phyloP scores from a whole-genome alignment of 2,888 invertebrate genomes.

The Rhaphigaster nebulosa region DNA sequence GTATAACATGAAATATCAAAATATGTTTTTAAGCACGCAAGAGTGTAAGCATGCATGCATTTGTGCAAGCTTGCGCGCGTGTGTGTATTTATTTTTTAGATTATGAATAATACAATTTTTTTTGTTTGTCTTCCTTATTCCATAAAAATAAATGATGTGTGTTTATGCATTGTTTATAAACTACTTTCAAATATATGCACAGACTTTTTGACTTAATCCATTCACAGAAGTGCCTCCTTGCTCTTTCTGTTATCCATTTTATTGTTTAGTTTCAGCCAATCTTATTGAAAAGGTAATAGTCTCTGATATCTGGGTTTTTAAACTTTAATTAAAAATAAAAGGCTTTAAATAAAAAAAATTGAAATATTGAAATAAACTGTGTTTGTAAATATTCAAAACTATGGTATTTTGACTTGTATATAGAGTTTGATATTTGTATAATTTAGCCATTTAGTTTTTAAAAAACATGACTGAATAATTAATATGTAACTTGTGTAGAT shows the following conservation, averaged over 20 bases:
- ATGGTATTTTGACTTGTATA: slow-evolving; percentile 1
- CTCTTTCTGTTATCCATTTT: background rate
- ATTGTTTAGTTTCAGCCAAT: background rate
- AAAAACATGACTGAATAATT: slow-evolving; percentile 31
- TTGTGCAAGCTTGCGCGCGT: background rate
- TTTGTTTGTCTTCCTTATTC: slow-evolving; percentile 24
- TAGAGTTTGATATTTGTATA: slow-evolving; percentile 25
- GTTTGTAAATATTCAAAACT: background rate
- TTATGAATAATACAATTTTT: background rate
- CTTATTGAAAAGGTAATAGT: background rate
- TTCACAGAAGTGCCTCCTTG: slow-evolving; percentile 55
- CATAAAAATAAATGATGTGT: slow-evolving; percentile 13
- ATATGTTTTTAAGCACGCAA: background rate
- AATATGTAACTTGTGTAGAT: slow-evolving; percentile 4
- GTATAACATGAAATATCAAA: background rate
- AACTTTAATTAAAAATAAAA: background rate
- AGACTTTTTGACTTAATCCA: slow-evolving; percentile 43
- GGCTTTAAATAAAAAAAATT: background rate
- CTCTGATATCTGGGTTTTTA: background rate
- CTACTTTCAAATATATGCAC: slow-evolving; percentile 39
- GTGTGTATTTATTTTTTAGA: background rate
- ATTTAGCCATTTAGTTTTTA: slow-evolving; percentile 9
- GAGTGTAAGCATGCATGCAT: background rate
- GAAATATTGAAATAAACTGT: background rate
- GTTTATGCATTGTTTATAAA: slow-evolving; percentile 2